Base-by-base conservation (phyloP, 1,140 invertebrate species). In the Teleogryllus occipitalis region DNA sequence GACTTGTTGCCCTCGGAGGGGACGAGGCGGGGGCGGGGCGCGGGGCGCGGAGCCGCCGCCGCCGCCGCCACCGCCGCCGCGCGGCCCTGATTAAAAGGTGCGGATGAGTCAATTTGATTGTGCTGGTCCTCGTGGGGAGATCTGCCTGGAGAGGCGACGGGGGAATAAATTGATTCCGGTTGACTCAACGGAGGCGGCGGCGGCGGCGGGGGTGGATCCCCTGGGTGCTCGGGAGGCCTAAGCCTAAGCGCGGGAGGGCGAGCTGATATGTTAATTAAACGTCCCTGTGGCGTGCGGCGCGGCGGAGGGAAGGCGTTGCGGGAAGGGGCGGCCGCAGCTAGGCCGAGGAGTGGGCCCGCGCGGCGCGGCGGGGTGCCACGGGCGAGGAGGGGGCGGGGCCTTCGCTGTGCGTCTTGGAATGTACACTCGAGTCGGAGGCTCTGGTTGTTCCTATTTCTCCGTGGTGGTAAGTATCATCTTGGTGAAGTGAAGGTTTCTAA, bases 61-160 rank as follows among this genome's bases (percentile, higher is more conserved):
- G 27, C 27, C 27, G 27, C 27, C 27, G 27, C 27, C n/a, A n/a
- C n/a, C 27, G 27, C 27, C 27, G 27, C 78, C 78, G 73, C 65
- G 65, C 78, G 39, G 74, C 73, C 73, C 73, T 79, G 78, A 79
- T 79, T 79, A 79, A 79, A 79, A 79, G 78, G 78, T 79, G 78
- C 15, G 78, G 78, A 79, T 79, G 78, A 79, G 78, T 79, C 78
- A 79, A 79, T 79, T 79, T 79, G 73, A 79, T 79, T 79, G 78
- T 79, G 49, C 65, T 48, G 76, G 76, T 77, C 76, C 54, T 65
- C 54, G 18, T 14, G 54, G 54, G 54, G 54, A 65, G 54, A 65
- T 65, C 10, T 77, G 76, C 15, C 7, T 48, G 46, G 76, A 48
- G 47, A 48, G 76, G 47, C 47, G 47, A 21, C 18, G 47, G 48